Percentiles rank a stretch among this genome's conserved stretches.
Conservation (phyloP, 2,888 invertebrate species). For the Plagodis pulveraria region DNA sequence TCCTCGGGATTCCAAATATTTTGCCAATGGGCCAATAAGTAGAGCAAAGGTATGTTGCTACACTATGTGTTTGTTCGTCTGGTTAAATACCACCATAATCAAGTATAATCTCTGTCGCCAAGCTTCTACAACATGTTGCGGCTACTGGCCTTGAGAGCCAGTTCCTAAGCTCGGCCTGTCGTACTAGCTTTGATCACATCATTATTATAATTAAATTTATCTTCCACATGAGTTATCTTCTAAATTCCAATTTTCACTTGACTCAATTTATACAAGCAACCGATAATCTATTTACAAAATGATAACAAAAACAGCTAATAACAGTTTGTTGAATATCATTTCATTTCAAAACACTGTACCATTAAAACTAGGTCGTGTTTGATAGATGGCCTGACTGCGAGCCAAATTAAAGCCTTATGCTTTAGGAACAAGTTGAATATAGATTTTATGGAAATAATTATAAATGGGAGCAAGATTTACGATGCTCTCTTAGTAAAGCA, state of each 20-base stretch:
- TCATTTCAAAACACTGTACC: constrained; percentile 24
- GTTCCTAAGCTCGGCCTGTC: no score
- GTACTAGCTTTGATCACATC: no score
- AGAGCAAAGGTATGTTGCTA: no score
- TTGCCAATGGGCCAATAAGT: no score
- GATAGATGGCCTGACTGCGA: constrained; percentile 44
- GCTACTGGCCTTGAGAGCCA: no score
- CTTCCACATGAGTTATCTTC: not conserved
- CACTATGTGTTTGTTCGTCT: no score
- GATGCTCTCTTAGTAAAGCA: not conserved
- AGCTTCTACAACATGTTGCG: no score
- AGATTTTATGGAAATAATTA: constrained; percentile 21
- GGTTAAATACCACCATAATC: no score
- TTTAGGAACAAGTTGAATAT: constrained; percentile 11
- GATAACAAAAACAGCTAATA: constrained; percentile 20
- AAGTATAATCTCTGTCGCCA: no score
- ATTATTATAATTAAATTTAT: not conserved
- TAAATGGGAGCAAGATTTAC: constrained; percentile 17
- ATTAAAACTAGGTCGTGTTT: constrained; percentile 48
- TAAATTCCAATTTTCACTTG: not conserved
- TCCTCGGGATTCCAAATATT: no score
- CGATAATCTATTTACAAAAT: constrained; percentile 12
- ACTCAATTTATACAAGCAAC: constrained; percentile 9
- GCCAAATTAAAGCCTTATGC: constrained; percentile 18
- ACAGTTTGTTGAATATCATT: constrained; percentile 11